These are phyloP conservation scores for Brachyistius frenatus DNA, from an alignment of 2,113 vertebrate species.

Conservation along the genomic window DNA sequence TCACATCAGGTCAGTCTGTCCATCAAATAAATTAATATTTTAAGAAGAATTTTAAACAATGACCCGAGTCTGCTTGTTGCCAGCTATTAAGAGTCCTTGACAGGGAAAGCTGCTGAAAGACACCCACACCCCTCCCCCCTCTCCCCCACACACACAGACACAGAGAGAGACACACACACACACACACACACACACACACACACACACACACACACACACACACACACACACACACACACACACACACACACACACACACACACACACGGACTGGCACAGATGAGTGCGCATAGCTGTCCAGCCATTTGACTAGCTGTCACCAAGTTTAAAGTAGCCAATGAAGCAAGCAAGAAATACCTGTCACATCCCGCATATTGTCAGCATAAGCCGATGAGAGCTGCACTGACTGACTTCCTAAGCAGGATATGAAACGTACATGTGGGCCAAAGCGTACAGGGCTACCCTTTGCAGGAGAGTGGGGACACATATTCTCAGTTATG, in stretches of 20 bases:
- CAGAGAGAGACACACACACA: conserved; percentile 18
- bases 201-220: conserved; percentile 24
- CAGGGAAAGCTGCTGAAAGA: conserved; percentile 57
- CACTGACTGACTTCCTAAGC: conserved; percentile 61
- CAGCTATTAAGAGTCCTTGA: conserved; percentile 51
- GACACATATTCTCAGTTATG: conserved; percentile 20
- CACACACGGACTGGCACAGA: conserved; percentile 47
- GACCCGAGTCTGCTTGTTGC: conserved; percentile 42
- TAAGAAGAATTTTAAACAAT: conserved; percentile 49
- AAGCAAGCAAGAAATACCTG: conserved; percentile 70
- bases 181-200: conserved; percentile 22
- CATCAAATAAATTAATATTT: conserved; percentile 28
- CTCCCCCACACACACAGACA: conserved; percentile 27
- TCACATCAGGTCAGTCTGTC: conserved; percentile 9
- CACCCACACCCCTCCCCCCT: no score
- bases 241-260: conserved; percentile 21
- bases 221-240: conserved; percentile 26
- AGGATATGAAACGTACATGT: conserved; percentile 52
- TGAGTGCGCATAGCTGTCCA: conserved; percentile 65
- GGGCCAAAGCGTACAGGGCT: conserved; percentile 35
- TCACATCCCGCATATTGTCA: conserved; percentile 65
- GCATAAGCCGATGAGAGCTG: conserved; percentile 42
- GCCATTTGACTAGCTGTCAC: conserved; percentile 75
- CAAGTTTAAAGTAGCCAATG: conserved; percentile 71
- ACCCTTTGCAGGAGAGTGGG: neutral